These are phyloP conservation scores for Callocephalon fimbriatum DNA, from an alignment of 2,113 vertebrate species.

Conservation along the genomic window DNA sequence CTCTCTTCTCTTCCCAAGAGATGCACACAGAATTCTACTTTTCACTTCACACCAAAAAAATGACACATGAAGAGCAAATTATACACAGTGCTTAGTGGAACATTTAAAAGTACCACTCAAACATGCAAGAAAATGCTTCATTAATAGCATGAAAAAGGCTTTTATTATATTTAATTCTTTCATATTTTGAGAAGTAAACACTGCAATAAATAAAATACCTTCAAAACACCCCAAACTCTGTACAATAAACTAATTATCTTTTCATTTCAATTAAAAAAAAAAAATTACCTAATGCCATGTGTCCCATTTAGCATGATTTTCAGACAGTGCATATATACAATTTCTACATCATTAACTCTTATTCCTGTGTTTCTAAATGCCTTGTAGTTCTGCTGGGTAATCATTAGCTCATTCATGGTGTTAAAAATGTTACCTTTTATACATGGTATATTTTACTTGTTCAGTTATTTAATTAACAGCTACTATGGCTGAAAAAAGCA, in stretches of 20 bases:
- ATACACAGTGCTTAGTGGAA: background rate
- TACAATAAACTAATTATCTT: slow-evolving; percentile 69
- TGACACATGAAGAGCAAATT: background rate
- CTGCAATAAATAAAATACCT: slow-evolving; percentile 33
- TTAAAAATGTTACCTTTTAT: slow-evolving; percentile 62
- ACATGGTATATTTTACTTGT: slow-evolving; percentile 6
- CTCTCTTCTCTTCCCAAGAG: background rate
- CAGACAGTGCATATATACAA: slow-evolving; percentile 46
- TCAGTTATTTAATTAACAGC: slow-evolving; percentile 28
- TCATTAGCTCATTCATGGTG: slow-evolving; percentile 31
- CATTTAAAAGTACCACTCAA: background rate
- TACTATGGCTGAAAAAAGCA: background rate
- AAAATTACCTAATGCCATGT: background rate
- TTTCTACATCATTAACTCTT: slow-evolving; percentile 74
- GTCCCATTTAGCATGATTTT: slow-evolving; percentile 47
- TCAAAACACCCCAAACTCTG: slow-evolving; percentile 26
- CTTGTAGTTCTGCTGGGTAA: slow-evolving; percentile 64
- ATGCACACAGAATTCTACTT: background rate
- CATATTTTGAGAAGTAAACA: slow-evolving; percentile 38
- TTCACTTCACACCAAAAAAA: background rate
- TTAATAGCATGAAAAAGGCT: background rate
- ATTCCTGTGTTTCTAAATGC: slow-evolving; percentile 50
- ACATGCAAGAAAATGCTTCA: slow-evolving; percentile 35
- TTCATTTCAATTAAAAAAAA: slow-evolving; percentile 52
- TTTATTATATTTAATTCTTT: slow-evolving; percentile 52